These are phyloP conservation scores for Chironomus tepperi DNA, from an alignment of 1,140 invertebrate species.

Conservation along the genomic window DNA sequence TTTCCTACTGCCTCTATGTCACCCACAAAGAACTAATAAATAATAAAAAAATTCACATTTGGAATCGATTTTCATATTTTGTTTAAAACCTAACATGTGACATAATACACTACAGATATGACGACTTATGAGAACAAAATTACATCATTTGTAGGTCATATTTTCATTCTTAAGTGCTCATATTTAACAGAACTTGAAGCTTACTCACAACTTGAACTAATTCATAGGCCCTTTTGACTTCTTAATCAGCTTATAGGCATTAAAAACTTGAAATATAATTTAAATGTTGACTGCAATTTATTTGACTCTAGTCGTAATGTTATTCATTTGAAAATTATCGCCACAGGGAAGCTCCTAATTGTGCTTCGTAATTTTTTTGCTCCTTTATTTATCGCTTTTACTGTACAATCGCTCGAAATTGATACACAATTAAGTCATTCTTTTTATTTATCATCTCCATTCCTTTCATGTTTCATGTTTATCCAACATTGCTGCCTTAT, in stretches of 20 bases:
- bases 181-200: background rate
- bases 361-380: background rate
- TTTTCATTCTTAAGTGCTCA: background rate
- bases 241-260: background rate
- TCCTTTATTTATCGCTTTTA: background rate
- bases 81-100: too few relatives aligned
- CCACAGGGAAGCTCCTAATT: background rate
- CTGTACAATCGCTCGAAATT: background rate
- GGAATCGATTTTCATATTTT: background rate
- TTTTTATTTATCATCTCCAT: background rate
- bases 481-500: too few relatives aligned
- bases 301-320: background rate
- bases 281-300: background rate
- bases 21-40: background rate
- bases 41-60: background rate
- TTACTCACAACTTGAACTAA: background rate
- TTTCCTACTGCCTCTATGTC: background rate
- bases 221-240: background rate
- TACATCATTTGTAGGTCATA: background rate
- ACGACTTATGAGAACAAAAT: too few relatives aligned
- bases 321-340: background rate
- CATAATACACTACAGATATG: too few relatives aligned
- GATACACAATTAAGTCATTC: constrained; percentile 13
- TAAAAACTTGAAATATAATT: background rate
- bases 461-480: background rate